Conservation (phyloP, 2,888 invertebrate genomes). For the Neocrepidodera transversa region DNA sequence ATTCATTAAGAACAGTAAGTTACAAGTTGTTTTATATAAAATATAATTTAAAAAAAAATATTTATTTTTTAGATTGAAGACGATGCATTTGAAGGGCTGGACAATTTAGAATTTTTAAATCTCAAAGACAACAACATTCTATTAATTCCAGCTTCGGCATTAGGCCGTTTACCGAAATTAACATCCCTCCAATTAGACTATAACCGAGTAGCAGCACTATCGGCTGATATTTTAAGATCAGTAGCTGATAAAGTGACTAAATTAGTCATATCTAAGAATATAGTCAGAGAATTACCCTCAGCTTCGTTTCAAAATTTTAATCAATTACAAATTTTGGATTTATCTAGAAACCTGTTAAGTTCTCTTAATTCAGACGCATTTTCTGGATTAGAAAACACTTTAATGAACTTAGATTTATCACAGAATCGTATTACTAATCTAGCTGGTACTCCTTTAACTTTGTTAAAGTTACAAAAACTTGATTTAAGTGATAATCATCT, state of each 20-base stretch:
- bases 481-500: slow-evolving; percentile 83
- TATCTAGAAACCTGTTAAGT: slow-evolving; percentile 81
- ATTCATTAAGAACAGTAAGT: slow-evolving; percentile 84
- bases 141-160: slow-evolving; percentile 81
- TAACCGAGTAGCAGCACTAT: slow-evolving; percentile 86
- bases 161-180: slow-evolving; percentile 79
- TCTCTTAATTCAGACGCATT: slow-evolving; percentile 77
- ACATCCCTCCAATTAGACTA: slow-evolving; percentile 80
- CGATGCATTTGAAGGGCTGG: slow-evolving; percentile 84
- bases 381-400: slow-evolving; percentile 74
- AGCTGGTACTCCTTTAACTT: slow-evolving; percentile 69
- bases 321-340: slow-evolving; percentile 73
- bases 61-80: slow-evolving; percentile 76
- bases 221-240: slow-evolving; percentile 77
- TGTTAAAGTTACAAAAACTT: slow-evolving; percentile 71
- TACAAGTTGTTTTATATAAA: no score
- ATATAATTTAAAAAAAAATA: neutral
- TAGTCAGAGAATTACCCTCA: slow-evolving; percentile 84
- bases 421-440: slow-evolving; percentile 77
- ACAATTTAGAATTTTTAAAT: slow-evolving; percentile 76
- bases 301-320: slow-evolving; percentile 82
- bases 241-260: slow-evolving; percentile 73
- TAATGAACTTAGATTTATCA: slow-evolving; percentile 74
- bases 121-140: slow-evolving; percentile 89
- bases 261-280: slow-evolving; percentile 81